phyloP scores from a whole-genome alignment of 2,113 vertebrate species.

The Gasterosteus aculeatus region DNA sequence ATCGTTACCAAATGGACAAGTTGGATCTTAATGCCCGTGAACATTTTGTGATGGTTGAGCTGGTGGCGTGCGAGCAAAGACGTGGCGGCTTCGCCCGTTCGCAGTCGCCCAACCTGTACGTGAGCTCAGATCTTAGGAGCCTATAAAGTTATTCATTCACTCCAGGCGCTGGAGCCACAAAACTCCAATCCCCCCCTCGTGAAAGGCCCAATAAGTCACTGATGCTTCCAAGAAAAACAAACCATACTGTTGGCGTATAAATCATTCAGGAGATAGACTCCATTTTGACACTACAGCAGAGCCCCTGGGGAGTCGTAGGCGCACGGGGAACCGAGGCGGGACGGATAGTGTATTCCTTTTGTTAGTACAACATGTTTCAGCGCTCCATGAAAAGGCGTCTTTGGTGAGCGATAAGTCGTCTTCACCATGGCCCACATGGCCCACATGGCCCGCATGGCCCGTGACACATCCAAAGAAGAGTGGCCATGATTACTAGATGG shows the following conservation, averaged over 20 bases:
- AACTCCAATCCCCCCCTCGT: slow-evolving; percentile 23
- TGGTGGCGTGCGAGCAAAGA: slow-evolving; percentile 40
- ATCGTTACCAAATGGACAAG: slow-evolving; percentile 12
- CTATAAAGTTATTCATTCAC: slow-evolving; percentile 63
- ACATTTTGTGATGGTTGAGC: slow-evolving; percentile 58
- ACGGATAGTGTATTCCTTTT: slow-evolving; percentile 60
- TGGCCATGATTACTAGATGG: slow-evolving; percentile 76
- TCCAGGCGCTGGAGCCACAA: slow-evolving; percentile 39
- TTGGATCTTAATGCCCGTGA: slow-evolving; percentile 50
- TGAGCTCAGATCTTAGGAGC: slow-evolving; percentile 60
- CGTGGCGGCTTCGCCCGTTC: slow-evolving; percentile 46
- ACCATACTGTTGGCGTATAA: slow-evolving; percentile 36
- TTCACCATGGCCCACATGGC: slow-evolving; percentile 69
- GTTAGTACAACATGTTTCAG: slow-evolving; percentile 63
- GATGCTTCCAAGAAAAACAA: slow-evolving; percentile 68
- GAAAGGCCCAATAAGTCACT: slow-evolving; percentile 53
- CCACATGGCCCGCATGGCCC: slow-evolving; percentile 75
- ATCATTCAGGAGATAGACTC: slow-evolving; percentile 36
- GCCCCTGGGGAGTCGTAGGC: slow-evolving; percentile 39
- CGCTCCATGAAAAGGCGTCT: slow-evolving; percentile 65
- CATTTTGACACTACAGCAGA: slow-evolving; percentile 60
- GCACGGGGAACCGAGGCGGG: slow-evolving; percentile 51
- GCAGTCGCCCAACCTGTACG: slow-evolving; percentile 19
- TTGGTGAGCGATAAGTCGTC: slow-evolving; percentile 67
- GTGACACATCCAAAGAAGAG: slow-evolving; percentile 70